Evolutionary conservation across 1,140 invertebrate genomes (phyloP), one percentile per base, ranked within the genome.

Genomic region (Drosophila hydei): DNA sequence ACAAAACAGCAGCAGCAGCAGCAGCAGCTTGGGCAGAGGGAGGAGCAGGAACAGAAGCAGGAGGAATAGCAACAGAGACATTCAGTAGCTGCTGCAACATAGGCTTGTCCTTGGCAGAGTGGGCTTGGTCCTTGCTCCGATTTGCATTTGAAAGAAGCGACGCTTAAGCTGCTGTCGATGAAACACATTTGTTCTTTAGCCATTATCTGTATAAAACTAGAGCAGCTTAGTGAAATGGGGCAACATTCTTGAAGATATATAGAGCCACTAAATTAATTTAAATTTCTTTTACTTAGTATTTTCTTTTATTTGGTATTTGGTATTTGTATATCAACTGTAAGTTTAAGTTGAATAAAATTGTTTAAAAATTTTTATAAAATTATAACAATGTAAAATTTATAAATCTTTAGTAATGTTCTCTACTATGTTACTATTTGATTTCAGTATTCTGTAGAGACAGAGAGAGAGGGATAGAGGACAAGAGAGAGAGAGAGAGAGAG

Each of bases 111-210:
- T 16, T 16, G 52, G 4, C 9, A 16, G 9, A 23, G 18, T 55
- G n/a, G 9, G 18, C 16, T 38, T 52, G 42, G 42, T 19, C 16
- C 42, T 47, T 23, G n/a, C 33, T 36, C 14, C 42, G 52, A 87
- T 85, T 85, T 77, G 59, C 74, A 80, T 85, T 50, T 63, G 55
- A 65, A 70, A 48, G 63, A 50, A 4, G 27, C 18, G 21, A 11
- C 18, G 71, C 55, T 65, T 64, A 70, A 52, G 61, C 67, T 54
- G 45, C 51, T 61, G 23, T 23, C 56, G 30, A 70, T 70, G 74
- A 25, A 60, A 18, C 62, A 36, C 48, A 48, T 68, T 47, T 65
- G 23, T 11, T 50, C 40, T 55, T 59, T 42, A 12, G 21, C 38
- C 23, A 43, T 14, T 11, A 12, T 12, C 19, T 45, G 5, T 4